Evolutionary conservation across 2,888 invertebrate genomes (phyloP).

Genomic region (Drosophila algonquin): DNA sequence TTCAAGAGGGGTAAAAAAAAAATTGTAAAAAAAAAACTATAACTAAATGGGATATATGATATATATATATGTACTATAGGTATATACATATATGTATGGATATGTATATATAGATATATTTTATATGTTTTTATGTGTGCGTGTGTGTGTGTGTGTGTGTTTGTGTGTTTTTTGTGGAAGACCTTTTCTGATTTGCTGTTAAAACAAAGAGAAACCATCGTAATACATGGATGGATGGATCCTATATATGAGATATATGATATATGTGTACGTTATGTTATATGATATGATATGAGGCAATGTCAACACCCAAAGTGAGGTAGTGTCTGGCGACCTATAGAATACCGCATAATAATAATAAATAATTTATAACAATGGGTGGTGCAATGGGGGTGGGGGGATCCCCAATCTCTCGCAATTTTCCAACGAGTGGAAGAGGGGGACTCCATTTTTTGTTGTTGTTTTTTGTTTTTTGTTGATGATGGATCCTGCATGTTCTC

Average conservation of each 20-base stretch:
- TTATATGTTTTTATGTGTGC: conserved; percentile 4
- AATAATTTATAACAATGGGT: conserved; percentile 71
- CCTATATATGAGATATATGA: conserved; percentile 56
- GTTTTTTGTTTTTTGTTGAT: neutral
- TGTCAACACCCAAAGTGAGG: conserved; percentile 79
- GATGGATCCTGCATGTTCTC: conserved; percentile 64
- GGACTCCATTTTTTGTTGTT: neutral
- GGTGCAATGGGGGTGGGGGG: conserved; percentile 30
- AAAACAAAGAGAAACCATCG: conserved; percentile 34
- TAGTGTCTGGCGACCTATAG: conserved; percentile 75
- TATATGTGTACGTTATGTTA: neutral
- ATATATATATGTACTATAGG: conserved; percentile 43
- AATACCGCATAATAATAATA: conserved; percentile 73
- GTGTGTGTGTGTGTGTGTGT: conserved; percentile 1
- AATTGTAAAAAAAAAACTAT: neutral
- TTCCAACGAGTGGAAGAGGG: conserved; percentile 35
- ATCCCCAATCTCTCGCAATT: conserved; percentile 33
- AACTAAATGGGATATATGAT: conserved; percentile 30
- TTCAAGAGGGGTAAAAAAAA: conserved; percentile 1
- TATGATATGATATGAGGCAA: conserved; percentile 63
- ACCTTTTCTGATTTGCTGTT: conserved; percentile 51
- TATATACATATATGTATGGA: conserved; percentile 37
- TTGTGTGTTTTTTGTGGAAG: conserved; percentile 22
- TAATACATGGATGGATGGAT: conserved; percentile 42
- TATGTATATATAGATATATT: neutral